Evolutionary conservation across 2,888 invertebrate genomes (phyloP), one percentile per base, ranked within the genome.

Genomic region (Dicycla oo): DNA sequence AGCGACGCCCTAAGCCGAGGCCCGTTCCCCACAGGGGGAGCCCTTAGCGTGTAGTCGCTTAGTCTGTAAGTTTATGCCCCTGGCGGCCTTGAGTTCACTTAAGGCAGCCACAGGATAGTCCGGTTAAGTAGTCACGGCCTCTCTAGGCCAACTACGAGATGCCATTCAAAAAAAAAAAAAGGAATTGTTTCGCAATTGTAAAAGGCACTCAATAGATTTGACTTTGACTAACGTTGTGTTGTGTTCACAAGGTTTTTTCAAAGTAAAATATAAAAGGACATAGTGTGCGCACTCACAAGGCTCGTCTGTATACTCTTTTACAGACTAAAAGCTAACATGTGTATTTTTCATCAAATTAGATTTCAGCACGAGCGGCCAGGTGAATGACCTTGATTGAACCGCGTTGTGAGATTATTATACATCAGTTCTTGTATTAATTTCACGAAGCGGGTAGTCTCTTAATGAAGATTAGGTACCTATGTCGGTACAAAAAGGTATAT

Each of bases 401-500:
- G 51, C 63, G 54, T 60, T 54, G 43, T 23, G 30, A 58, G 53
- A 74, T 67, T 76, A 69, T 75, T 64, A 77, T 60, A 77, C 54
- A 70, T 49, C 53, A 60, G 64, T 70, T 77, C 53, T 38, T 70
- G 60, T 75, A 75, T 77, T 77, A 77, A 75, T 77, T 70, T 64
- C 45, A 70, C 70, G 30, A 64, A 34, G 64, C 30, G 71, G 38
- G 38, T 20, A 58, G 23, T 49, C 43, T 51, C 38, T 38, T 76
- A 65, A 71, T 76, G 75, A 76, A 65, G 18, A 62, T 63, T 57
- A 69, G 57, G 61, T 47, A 60, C 45, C 56, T 57, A 11, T 49
- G 56, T 62, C 45, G 45, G 57, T 58, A 30, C 58, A 43, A 20
- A 40, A 65, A 74, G 18, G 51, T 57, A 49, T 30, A 60, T 70